Conservation (phyloP, 2,113 vertebrate species). For the Gymnobelideus leadbeateri region DNA sequence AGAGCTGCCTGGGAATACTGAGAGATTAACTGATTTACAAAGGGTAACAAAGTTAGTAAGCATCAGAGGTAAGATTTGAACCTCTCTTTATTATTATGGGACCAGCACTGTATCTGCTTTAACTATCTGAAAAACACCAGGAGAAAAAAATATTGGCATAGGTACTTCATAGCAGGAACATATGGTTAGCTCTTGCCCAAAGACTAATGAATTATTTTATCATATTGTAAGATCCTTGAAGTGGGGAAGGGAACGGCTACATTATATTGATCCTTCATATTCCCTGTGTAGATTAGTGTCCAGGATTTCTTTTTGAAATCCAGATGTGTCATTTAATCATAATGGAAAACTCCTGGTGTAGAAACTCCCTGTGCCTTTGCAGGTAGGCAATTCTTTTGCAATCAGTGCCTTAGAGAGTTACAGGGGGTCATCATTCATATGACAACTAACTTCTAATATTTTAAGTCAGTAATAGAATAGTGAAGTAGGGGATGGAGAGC, state of each 20-base stretch:
- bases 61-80: not conserved
- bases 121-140: not conserved
- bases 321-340: not conserved
- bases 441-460: not conserved
- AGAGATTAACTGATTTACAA: not conserved
- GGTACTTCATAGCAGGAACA: constrained; percentile 50
- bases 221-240: not conserved
- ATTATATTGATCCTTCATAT: not conserved
- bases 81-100: not conserved
- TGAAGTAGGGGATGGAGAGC: not conserved
- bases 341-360: not conserved
- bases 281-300: not conserved
- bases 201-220: not conserved
- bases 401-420: not conserved
- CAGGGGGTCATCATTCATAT: not conserved
- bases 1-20: not conserved
- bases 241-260: not conserved
- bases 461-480: not conserved
- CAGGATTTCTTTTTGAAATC: not conserved
- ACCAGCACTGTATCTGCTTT: not conserved
- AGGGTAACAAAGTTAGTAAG: not conserved
- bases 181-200: constrained; percentile 19
- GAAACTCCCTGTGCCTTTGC: not conserved
- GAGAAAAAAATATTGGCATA: constrained; percentile 17
- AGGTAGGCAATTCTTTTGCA: not conserved